These are phyloP conservation scores for Gallinago paraguaiae DNA, from an alignment of 2,113 vertebrate genomes.

Conservation along the genomic window DNA sequence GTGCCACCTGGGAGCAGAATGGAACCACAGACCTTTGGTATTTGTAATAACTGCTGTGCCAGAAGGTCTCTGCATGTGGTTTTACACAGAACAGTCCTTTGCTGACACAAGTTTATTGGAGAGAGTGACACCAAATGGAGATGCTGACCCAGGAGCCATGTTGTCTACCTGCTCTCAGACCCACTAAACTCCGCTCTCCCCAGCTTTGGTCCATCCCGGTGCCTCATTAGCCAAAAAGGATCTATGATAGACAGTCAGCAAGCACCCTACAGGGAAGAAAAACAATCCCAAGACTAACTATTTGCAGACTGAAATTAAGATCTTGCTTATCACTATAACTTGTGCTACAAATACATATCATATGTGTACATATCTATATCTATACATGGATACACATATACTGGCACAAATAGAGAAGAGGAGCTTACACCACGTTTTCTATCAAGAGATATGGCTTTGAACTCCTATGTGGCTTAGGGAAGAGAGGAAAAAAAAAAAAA, in stretches of 20 bases:
- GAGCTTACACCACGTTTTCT: background rate
- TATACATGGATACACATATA: background rate
- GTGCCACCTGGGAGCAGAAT: background rate
- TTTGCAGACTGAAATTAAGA: background rate
- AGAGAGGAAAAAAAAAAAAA: background rate
- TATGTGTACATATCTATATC: background rate
- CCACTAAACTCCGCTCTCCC: background rate
- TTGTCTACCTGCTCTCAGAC: background rate
- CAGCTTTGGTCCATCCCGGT: background rate
- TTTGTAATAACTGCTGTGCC: background rate
- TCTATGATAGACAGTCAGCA: background rate
- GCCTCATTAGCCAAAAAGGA: background rate
- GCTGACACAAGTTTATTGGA: too few relatives aligned
- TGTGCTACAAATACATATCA: fast-evolving
- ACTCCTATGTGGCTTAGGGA: background rate
- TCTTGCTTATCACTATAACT: background rate
- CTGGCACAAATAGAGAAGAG: background rate
- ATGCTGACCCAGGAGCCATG: background rate
- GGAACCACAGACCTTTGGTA: fast-evolving
- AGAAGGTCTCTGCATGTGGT: fast-evolving
- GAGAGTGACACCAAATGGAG: background rate
- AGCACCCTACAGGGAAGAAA: background rate
- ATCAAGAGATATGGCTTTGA: background rate
- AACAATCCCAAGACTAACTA: background rate
- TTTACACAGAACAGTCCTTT: fast-evolving